Evolutionary conservation across 53 echinoderm and acorn worm species (phyloP).

Genomic region (Patiria pectinifera): DNA sequence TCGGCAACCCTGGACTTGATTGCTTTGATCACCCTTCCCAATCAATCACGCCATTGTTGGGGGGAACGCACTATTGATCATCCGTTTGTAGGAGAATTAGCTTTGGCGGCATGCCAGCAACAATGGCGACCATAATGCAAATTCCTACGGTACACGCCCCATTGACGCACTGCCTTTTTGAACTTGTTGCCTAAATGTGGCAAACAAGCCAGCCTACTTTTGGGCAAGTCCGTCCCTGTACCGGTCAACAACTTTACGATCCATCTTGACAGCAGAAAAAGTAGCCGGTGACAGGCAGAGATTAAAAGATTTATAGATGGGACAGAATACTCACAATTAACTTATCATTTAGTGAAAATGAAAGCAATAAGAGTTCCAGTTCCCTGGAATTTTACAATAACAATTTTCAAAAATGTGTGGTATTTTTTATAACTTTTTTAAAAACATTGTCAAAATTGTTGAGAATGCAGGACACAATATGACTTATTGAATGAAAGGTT

Average conservation of each 20-base stretch:
- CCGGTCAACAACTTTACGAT: neutral
- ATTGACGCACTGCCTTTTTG: neutral
- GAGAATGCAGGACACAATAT: no score
- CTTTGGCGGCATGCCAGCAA: neutral
- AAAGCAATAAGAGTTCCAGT: no score
- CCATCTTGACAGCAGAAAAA: neutral
- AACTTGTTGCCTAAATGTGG: neutral
- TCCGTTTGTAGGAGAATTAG: neutral
- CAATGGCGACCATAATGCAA: neutral
- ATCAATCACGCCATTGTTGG: conserved; percentile 18
- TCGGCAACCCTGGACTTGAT: neutral
- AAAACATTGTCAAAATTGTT: no score
- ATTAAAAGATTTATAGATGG: no score
- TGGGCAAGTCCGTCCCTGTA: neutral
- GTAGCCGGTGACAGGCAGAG: no score
- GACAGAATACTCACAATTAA: no score
- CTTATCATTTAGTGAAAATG: no score
- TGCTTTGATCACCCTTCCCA: neutral
- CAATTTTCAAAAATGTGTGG: no score
- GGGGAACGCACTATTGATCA: neutral
- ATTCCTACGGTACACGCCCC: neutral
- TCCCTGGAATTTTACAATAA: no score
- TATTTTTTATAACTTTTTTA: no score
- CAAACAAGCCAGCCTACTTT: neutral
- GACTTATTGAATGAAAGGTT: no score